phyloP scores from a whole-genome alignment of 2,888 invertebrate species.

The Lycophotia porphyrea region DNA sequence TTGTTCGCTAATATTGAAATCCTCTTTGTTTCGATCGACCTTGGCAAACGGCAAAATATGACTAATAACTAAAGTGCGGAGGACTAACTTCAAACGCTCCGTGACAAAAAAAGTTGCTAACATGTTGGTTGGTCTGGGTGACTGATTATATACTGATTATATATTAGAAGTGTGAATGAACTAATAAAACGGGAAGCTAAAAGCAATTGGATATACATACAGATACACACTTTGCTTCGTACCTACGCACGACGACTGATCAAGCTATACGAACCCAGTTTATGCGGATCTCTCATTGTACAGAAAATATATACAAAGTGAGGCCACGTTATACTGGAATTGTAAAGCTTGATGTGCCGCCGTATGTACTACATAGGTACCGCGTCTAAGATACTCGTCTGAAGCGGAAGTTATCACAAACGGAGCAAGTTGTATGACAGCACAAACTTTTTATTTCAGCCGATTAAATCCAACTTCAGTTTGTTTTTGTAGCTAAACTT shows the following conservation, averaged over 20 bases:
- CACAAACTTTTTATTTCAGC: slow-evolving; percentile 60
- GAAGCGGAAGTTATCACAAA: slow-evolving; percentile 49
- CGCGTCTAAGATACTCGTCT: slow-evolving; percentile 1
- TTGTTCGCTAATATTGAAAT: background rate
- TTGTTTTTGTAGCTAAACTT: slow-evolving; percentile 47
- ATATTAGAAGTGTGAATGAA: background rate
- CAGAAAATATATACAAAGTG: too few relatives aligned
- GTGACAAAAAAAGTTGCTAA: background rate
- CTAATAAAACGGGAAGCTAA: background rate
- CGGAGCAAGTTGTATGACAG: slow-evolving; percentile 51
- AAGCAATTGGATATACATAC: background rate
- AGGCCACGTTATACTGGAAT: too few relatives aligned
- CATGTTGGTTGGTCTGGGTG: background rate
- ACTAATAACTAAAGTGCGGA: background rate
- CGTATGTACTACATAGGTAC: background rate
- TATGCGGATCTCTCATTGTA: too few relatives aligned
- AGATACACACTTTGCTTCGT: background rate
- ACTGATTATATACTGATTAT: too few relatives aligned
- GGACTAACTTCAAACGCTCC: slow-evolving; percentile 1
- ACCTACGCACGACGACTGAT: too few relatives aligned
- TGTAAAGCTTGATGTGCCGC: too few relatives aligned
- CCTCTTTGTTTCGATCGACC: background rate
- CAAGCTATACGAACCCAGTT: too few relatives aligned
- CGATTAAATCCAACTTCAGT: slow-evolving; percentile 45
- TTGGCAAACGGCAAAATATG: background rate